phyloP scores from a whole-genome alignment of 2,888 invertebrate species.

The Rutpela maculata region DNA sequence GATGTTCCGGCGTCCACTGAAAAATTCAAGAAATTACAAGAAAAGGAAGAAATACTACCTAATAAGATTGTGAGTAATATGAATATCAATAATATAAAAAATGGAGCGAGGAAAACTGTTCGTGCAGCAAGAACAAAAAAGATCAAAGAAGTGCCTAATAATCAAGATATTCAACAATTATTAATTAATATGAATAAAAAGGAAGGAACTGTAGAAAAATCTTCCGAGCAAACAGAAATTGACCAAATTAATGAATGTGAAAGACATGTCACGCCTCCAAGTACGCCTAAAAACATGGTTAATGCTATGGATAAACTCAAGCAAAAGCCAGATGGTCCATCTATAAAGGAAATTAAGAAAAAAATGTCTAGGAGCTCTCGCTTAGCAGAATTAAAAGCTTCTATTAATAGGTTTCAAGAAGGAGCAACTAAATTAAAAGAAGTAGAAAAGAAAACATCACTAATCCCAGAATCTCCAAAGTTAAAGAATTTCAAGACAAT shows the following conservation, averaged over 20 bases:
- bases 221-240: slow-evolving; percentile 20
- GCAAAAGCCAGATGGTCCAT: slow-evolving; percentile 78
- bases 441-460: slow-evolving; percentile 66
- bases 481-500: slow-evolving; percentile 84
- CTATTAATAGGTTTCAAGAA: slow-evolving; percentile 81
- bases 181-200: slow-evolving; percentile 61
- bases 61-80: slow-evolving; percentile 54
- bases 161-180: slow-evolving; percentile 65
- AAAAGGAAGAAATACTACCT: slow-evolving; percentile 53
- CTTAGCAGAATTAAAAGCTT: slow-evolving; percentile 82
- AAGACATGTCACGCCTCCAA: slow-evolving; percentile 64
- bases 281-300: slow-evolving; percentile 65
- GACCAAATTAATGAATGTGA: slow-evolving; percentile 41
- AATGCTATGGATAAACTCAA: slow-evolving; percentile 74
- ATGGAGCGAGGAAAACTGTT: slow-evolving; percentile 42
- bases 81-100: slow-evolving; percentile 38
- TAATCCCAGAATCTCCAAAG: slow-evolving; percentile 74
- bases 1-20: slow-evolving; percentile 39
- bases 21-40: slow-evolving; percentile 53
- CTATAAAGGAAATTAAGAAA: slow-evolving; percentile 82
- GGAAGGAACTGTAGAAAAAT: slow-evolving; percentile 15
- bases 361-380: slow-evolving; percentile 82
- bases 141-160: slow-evolving; percentile 56
- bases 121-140: slow-evolving; percentile 55
- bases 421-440: slow-evolving; percentile 79